A percentile compares a stretch with the other conserved stretches of the same genome.
phyloP scores from a whole-genome alignment of 2,888 invertebrate genomes.

The Drosophila neonasuta region DNA sequence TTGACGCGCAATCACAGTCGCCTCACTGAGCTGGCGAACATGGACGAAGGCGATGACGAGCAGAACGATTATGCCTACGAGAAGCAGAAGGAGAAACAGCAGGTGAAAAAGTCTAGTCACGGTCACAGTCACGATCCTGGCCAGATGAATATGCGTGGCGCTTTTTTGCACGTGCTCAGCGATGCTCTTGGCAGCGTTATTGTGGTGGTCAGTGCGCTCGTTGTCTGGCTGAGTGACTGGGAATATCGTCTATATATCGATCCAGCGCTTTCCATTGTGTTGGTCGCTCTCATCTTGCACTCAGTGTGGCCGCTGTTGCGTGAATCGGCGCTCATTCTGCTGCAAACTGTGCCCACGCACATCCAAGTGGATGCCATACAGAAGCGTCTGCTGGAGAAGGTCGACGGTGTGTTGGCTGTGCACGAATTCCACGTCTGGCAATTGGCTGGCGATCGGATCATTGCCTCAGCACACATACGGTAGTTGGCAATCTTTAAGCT shows the following conservation, averaged over 20 bases:
- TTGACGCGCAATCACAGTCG: slow-evolving; percentile 81
- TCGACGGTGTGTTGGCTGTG: slow-evolving; percentile 96
- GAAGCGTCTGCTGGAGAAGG: slow-evolving; percentile 91
- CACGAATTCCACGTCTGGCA: slow-evolving; percentile 99
- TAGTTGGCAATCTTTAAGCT: slow-evolving; percentile 64
- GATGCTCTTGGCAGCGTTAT: slow-evolving; percentile 95
- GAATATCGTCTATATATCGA: slow-evolving; percentile 93
- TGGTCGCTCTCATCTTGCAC: slow-evolving; percentile 92
- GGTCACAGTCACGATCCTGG: slow-evolving; percentile 86
- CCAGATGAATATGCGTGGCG: slow-evolving; percentile 99
- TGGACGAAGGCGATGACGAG: slow-evolving; percentile 88
- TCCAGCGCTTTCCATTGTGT: slow-evolving; percentile 94
- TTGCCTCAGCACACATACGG: slow-evolving; percentile 98
- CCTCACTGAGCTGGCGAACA: slow-evolving; percentile 82
- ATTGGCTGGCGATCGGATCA: slow-evolving; percentile 96
- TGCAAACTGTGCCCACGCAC: slow-evolving; percentile 99
- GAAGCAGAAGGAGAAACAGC: slow-evolving; percentile 77
- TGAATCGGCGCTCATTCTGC: slow-evolving; percentile 95
- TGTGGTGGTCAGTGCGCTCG: slow-evolving; percentile 87
- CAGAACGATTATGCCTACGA: slow-evolving; percentile 83
- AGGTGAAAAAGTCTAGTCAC: slow-evolving; percentile 82
- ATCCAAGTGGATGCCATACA: slow-evolving; percentile 97
- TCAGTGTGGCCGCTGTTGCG: slow-evolving; percentile 96
- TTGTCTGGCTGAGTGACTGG: slow-evolving; percentile 92
- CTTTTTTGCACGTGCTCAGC: slow-evolving; percentile 98